phyloP scores from a whole-genome alignment of 2,888 invertebrate species.

The Lordiphosa fenestrarum region DNA sequence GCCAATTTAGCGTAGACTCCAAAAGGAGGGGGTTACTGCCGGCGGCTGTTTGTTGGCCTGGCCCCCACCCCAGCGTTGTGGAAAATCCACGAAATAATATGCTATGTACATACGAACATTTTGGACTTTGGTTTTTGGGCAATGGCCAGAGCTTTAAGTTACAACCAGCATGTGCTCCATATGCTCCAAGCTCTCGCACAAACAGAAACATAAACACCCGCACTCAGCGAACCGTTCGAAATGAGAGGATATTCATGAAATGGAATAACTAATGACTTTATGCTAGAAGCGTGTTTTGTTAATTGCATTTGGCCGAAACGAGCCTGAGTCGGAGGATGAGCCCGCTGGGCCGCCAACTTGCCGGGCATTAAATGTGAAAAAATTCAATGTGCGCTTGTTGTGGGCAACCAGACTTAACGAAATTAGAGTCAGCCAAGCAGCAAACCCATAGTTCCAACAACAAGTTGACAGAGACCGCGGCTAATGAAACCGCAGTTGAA shows the following conservation, averaged over 20 bases:
- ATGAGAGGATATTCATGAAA: conserved; percentile 66
- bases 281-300: conserved; percentile 73
- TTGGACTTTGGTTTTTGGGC: conserved; percentile 25
- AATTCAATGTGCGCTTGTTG: conserved; percentile 64
- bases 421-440: conserved; percentile 62
- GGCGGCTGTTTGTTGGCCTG: conserved; percentile 44
- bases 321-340: conserved; percentile 17
- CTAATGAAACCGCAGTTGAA: conserved; percentile 72
- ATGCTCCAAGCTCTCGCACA: conserved; percentile 37
- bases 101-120: conserved; percentile 32
- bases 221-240: conserved; percentile 65
- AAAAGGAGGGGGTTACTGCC: conserved; percentile 33
- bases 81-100: conserved; percentile 68
- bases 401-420: conserved; percentile 68
- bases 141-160: conserved; percentile 28
- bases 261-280: conserved; percentile 74
- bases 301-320: conserved; percentile 73
- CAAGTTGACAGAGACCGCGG: conserved; percentile 56
- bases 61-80: conserved; percentile 8
- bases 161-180: conserved; percentile 48
- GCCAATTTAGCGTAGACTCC: conserved; percentile 58
- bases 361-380: conserved; percentile 47
- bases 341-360: conserved; percentile 7
- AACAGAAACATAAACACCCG: conserved; percentile 20
- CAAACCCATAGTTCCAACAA: conserved; percentile 34